Base-by-base conservation (phyloP, 2,888 invertebrate species). In the Portevinia maculata region DNA sequence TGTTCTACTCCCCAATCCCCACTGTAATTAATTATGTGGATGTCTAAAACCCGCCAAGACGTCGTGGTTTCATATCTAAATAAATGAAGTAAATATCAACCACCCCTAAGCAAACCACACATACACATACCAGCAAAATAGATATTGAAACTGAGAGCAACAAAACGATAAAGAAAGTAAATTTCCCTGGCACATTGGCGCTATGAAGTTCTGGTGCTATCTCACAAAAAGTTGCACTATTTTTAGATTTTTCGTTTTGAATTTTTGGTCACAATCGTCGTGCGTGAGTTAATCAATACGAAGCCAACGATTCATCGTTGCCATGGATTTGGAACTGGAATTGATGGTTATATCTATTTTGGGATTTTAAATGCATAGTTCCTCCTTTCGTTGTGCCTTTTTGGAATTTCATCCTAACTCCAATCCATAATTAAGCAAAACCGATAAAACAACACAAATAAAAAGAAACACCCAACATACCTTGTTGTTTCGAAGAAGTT, bases 401-500 rank as follows among this genome's bases (percentile, higher is more conserved):
- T 52, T 50, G 0, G 15, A 59, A 48, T 37, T 41, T 41, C 19
- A n/a, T 24, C 19, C 19, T 53, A n/a, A 37, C 39, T 50, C 37
- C 64, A 59, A 17, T 41, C 39, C 24, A 24, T 24, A 48, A 24
- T 34, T 24, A 7, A n/a, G n/a, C 3, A 17, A 34, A 53, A 9
- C 24, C 24, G 5, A 24, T 5, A 21, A 15, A 6, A 48, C 7
- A 15, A 13, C 4, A 28, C 39, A 41, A 41, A 21, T 34, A 37
- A 19, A 17, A 44, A 11, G 1, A 39, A 13, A 9, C 17, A 39
- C 8, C 3, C 7, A 64, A 79, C 86, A 89, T 94, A 97, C 96
- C 96, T 96, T 88, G 96, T 95, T 91, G 94, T 95, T 92, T 96
- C 96, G 92, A 97, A 97, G 93, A 97, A 96, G 89, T 96, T 96